Evolutionary conservation across 2,888 invertebrate genomes (phyloP), one percentile per base, ranked within the genome.

Genomic region (Tineola bisselliella): DNA sequence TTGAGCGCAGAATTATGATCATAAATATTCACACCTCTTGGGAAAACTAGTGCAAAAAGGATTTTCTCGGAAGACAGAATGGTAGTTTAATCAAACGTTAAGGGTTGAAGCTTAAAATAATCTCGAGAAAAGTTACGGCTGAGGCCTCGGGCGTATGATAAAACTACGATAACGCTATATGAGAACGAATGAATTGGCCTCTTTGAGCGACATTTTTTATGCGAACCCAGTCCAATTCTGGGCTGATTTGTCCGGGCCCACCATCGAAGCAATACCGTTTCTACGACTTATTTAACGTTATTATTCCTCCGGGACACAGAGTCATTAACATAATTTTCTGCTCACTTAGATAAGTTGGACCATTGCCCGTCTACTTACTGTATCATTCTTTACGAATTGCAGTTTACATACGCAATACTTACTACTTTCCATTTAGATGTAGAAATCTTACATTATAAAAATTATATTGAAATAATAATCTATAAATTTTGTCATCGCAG

Each of bases 281-380:
- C 4, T 15, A 43, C 48, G 48, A 48, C 76, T 74, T 70, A 73
- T 75, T 76, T 75, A 74, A 77, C 75, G 76, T 72, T 75, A 76
- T 74, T 74, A 75, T 76, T 71, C 73, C 73, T 48, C 15, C 48
- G 69, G 72, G 70, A 67, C 69, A 70, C 70, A 69, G 72, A 66
- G 71, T 81, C 79, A 81, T 82, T 82, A 81, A 81, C 81, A 81
- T 81, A 81, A 81, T 81, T 81, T 79, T 77, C 79, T 79, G 79
- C 73, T 67, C 75, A 72, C 71, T 69, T 69, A 78, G 75, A 80
- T 80, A 80, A 79, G 75, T 75, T 75, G 76, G 78, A 76, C 74
- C 70, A 67, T 66, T 75, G 76, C 76, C 75, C 77, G 69, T 13
- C 48, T 3, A 15, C 38, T 38, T 10, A 38, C 10, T 38, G 38